These are phyloP conservation scores for Papilio gigon DNA, from an alignment of 2,888 invertebrate species.

Conservation along the genomic window DNA sequence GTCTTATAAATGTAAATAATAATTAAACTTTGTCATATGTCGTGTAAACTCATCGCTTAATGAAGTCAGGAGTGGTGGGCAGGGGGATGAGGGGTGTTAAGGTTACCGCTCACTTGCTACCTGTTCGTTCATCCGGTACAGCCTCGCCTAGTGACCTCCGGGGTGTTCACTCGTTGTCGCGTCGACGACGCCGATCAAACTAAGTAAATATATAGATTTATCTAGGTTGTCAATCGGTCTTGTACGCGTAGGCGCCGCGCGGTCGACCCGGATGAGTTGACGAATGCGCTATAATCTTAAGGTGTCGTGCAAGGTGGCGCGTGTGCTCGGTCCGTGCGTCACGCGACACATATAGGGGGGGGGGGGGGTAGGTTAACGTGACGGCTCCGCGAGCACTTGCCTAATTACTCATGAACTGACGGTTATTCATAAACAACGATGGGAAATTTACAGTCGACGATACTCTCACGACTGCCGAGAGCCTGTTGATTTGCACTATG, in stretches of 20 bases:
- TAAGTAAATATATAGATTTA: too few relatives aligned
- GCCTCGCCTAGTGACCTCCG: too few relatives aligned
- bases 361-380: slow-evolving; percentile 56
- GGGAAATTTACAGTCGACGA: slow-evolving; percentile 41
- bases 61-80: slow-evolving; percentile 32
- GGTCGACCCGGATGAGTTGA: too few relatives aligned
- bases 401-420: slow-evolving; percentile 59
- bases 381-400: slow-evolving; percentile 59
- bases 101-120: too few relatives aligned
- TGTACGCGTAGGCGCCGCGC: too few relatives aligned
- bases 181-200: too few relatives aligned
- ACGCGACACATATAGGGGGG: slow-evolving; percentile 51
- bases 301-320: slow-evolving; percentile 29
- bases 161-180: too few relatives aligned
- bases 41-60: slow-evolving; percentile 26
- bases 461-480: not conserved
- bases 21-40: slow-evolving; percentile 33
- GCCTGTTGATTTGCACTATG: too few relatives aligned
- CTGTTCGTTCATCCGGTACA: too few relatives aligned
- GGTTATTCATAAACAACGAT: slow-evolving; percentile 40
- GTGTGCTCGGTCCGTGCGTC: slow-evolving; percentile 40
- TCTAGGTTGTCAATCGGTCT: too few relatives aligned
- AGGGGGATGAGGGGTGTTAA: not conserved
- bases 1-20: slow-evolving; percentile 39
- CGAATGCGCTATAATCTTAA: too few relatives aligned